Conservation (phyloP, 2,888 invertebrate species). For the Lasioglossum figueresi region DNA sequence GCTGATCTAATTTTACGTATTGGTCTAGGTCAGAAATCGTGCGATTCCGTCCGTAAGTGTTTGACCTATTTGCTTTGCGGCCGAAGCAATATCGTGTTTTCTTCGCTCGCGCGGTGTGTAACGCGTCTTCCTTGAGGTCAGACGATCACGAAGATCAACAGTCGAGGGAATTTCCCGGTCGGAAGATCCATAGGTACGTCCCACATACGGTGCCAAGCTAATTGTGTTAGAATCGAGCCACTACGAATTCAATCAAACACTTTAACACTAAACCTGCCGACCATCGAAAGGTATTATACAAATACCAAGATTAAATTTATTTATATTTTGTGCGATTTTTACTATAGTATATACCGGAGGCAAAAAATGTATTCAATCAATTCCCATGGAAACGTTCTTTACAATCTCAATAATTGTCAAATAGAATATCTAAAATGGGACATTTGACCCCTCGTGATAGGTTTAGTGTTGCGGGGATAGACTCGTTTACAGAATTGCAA, state of each 20-base stretch:
- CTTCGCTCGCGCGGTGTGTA: neutral
- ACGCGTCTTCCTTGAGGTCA: neutral
- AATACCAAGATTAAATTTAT: no score
- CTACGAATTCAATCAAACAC: neutral
- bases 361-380: no score
- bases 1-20: conserved; percentile 39
- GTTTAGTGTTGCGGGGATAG: no score
- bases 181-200: neutral
- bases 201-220: neutral
- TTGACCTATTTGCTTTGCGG: conserved; percentile 5
- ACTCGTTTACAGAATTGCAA: no score
- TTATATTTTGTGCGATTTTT: no score
- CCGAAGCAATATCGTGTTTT: neutral
- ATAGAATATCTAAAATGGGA: no score
- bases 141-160: neutral
- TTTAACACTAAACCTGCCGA: no score
- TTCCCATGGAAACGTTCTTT: no score
- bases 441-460: no score
- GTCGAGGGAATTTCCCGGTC: neutral
- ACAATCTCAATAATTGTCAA: no score
- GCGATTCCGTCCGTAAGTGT: conserved; percentile 3
- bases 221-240: neutral
- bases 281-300: no score
- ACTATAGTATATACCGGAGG: no score
- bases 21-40: conserved; percentile 51